Percentiles rank a stretch among this genome's conserved stretches.
Evolutionary conservation across 2,888 invertebrate species (phyloP).

Genomic region (Stenodera caucasica): DNA sequence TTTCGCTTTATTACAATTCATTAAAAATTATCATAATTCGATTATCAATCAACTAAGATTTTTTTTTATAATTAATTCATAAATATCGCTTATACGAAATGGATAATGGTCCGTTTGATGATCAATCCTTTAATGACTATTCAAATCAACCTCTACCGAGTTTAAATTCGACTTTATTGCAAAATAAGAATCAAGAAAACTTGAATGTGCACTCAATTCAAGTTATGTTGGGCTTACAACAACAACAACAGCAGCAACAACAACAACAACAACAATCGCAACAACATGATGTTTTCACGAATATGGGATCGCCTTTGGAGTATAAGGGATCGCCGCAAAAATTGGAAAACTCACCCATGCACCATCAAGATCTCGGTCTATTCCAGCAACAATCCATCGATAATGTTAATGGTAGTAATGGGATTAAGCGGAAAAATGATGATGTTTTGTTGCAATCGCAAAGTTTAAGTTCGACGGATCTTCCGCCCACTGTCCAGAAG

Average conservation of each 20-base stretch:
- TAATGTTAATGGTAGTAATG: constrained; percentile 39
- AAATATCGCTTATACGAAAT: too few species aligned
- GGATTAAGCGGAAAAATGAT: constrained; percentile 50
- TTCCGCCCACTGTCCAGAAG: constrained; percentile 57
- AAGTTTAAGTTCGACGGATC: constrained; percentile 54
- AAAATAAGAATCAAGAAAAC: constrained; percentile 52
- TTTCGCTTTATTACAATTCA: constrained; percentile 29
- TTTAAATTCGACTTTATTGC: constrained; percentile 51
- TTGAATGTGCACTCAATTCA: constrained; percentile 67
- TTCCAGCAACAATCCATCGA: constrained; percentile 48
- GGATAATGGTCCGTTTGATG: constrained; percentile 75
- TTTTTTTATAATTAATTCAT: too few species aligned
- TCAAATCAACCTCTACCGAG: constrained; percentile 60
- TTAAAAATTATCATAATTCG: neutral
- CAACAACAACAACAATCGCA: neutral
- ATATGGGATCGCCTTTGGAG: constrained; percentile 55
- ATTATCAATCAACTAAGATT: too few species aligned
- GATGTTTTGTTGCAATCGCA: constrained; percentile 56
- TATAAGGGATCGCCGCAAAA: constrained; percentile 57
- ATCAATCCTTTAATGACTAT: constrained; percentile 79
- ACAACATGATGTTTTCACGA: constrained; percentile 54
- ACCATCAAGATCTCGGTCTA: constrained; percentile 53
- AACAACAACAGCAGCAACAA: constrained; percentile 39
- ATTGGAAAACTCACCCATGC: constrained; percentile 55
- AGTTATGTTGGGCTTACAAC: constrained; percentile 68